Evolutionary conservation across 2,113 vertebrate genomes (phyloP).

Genomic region (Bubo scandiacus): DNA sequence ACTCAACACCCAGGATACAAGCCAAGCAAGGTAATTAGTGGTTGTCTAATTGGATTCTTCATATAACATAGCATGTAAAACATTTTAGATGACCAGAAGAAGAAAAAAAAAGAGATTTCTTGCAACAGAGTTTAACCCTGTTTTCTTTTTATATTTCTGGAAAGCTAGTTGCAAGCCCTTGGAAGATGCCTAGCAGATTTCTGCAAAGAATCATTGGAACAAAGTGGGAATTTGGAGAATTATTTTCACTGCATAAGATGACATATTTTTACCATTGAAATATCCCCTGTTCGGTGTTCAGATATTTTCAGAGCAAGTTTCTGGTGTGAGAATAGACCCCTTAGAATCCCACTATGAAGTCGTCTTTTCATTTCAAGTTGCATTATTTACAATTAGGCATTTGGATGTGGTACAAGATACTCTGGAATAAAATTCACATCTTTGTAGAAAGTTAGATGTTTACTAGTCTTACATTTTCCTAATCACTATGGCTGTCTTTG

Average conservation of each 20-base stretch:
- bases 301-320: background rate
- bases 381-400: background rate
- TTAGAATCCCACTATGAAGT: background rate
- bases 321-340: background rate
- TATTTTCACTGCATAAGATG: background rate
- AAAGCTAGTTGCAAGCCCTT: background rate
- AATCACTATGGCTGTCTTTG: background rate
- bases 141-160: background rate
- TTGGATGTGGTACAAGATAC: background rate
- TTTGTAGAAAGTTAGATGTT: background rate
- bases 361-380: background rate
- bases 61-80: background rate
- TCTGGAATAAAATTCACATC: background rate
- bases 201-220: background rate
- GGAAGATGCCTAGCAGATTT: background rate
- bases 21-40: background rate
- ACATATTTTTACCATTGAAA: background rate
- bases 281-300: background rate
- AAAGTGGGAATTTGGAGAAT: background rate
- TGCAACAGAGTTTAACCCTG: background rate
- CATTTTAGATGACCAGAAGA: background rate
- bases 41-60: background rate
- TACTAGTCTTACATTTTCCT: background rate
- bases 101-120: background rate
- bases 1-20: background rate